These are phyloP conservation scores for Bombus polaris DNA, from an alignment of 1,140 invertebrate genomes.

Conservation along the genomic window DNA sequence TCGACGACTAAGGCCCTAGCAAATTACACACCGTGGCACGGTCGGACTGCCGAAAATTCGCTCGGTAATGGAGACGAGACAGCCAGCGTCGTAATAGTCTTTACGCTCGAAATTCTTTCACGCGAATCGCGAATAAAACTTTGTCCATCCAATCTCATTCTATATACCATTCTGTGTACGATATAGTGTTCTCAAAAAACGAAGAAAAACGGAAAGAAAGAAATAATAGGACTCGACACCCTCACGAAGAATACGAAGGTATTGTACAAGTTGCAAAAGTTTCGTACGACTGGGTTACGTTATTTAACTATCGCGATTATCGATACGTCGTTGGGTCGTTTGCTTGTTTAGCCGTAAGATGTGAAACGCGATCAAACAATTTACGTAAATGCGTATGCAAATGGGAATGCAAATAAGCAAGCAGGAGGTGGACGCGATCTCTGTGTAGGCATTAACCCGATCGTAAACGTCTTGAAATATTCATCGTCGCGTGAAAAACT, in stretches of 20 bases:
- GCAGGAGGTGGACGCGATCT: slow-evolving; percentile 2
- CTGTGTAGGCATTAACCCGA: slow-evolving; percentile 18
- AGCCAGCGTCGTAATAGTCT: slow-evolving; percentile 2
- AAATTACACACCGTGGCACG: slow-evolving; percentile 52
- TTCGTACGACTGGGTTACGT: neutral
- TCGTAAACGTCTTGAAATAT: slow-evolving; percentile 40
- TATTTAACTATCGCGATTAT: neutral
- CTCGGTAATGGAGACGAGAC: slow-evolving; percentile 29
- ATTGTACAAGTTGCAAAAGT: neutral
- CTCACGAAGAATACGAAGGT: neutral
- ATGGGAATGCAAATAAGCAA: slow-evolving; percentile 28
- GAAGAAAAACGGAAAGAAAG: too few species aligned
- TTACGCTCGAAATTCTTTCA: slow-evolving; percentile 6
- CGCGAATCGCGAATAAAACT: neutral
- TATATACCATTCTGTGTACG: neutral
- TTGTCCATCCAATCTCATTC: neutral
- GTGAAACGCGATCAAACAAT: slow-evolving; percentile 10
- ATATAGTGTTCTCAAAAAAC: accelerated
- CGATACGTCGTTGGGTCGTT: neutral
- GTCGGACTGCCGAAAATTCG: slow-evolving; percentile 41
- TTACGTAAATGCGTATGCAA: slow-evolving; percentile 12
- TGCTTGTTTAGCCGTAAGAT: neutral
- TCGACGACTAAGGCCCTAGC: slow-evolving; percentile 49
- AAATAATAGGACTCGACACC: too few species aligned
- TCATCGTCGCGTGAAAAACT: slow-evolving; percentile 57